Evolutionary conservation across 1,140 invertebrate genomes (phyloP).

Genomic region (Rhyacophila brunnea): DNA sequence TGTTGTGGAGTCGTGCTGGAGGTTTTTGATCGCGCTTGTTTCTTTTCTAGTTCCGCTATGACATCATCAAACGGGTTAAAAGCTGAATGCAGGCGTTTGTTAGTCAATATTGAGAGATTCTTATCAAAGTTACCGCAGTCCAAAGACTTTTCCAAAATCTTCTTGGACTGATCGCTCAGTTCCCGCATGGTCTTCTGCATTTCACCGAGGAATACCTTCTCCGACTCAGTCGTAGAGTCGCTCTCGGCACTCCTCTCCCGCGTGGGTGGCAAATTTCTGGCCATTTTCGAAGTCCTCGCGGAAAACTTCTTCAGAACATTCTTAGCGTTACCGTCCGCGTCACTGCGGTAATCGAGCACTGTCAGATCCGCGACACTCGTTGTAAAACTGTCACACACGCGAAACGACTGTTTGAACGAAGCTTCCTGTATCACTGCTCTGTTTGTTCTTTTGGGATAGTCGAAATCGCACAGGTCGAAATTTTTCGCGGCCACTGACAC

Average conservation of each 20-base stretch:
- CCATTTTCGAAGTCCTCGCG: conserved; percentile 15
- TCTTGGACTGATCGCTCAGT: conserved; percentile 45
- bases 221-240: conserved; percentile 53
- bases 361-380: conserved; percentile 53
- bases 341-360: conserved; percentile 44
- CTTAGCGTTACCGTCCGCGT: conserved; percentile 39
- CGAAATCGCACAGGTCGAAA: conserved; percentile 55
- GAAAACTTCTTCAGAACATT: conserved; percentile 24
- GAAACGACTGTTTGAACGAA: conserved; percentile 48
- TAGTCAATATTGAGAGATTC: conserved; percentile 55
- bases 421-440: conserved; percentile 38
- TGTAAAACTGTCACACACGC: conserved; percentile 48
- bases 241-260: conserved; percentile 48
- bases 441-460: conserved; percentile 32
- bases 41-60: conserved; percentile 47
- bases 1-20: conserved; percentile 36
- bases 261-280: conserved; percentile 16
- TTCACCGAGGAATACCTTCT: conserved; percentile 46
- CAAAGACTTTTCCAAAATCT: conserved; percentile 44
- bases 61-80: conserved; percentile 52
- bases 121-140: conserved; percentile 51
- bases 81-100: conserved; percentile 42
- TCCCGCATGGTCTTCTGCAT: conserved; percentile 50
- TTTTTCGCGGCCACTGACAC: conserved; percentile 45
- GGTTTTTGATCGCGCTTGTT: conserved; percentile 30